Conservation (phyloP, 2,797 vertebrate genomes). For the Rhadinocentrus ornatus region DNA sequence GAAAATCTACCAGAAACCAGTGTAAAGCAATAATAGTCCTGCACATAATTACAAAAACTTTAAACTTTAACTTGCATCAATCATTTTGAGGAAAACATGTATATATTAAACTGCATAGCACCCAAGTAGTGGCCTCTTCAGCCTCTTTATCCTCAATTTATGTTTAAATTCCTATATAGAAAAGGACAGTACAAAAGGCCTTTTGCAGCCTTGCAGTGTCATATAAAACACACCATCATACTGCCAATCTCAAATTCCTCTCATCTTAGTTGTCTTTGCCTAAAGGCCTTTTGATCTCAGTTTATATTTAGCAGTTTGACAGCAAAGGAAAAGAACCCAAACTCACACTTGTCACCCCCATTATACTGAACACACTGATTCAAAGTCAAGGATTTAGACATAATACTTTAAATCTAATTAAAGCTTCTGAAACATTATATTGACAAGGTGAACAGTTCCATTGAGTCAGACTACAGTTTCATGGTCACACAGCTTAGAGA, state of each 20-base stretch:
- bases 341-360: constrained; percentile 22
- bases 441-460: constrained; percentile 30
- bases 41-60: background rate
- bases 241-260: constrained; percentile 16
- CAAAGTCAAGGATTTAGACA: constrained; percentile 29
- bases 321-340: constrained; percentile 14
- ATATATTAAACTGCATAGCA: background rate
- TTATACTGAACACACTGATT: constrained; percentile 18
- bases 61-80: too few species aligned
- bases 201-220: background rate
- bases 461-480: constrained; percentile 6
- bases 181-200: constrained; percentile 1
- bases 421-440: constrained; percentile 24
- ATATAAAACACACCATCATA: background rate
- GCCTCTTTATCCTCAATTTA: background rate
- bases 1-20: background rate
- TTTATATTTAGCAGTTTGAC: background rate
- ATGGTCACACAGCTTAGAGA: background rate
- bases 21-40: background rate
- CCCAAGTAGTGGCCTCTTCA: background rate
- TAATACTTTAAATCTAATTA: constrained; percentile 11
- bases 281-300: constrained; percentile 23
- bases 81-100: too few species aligned
- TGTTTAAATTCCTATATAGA: background rate
- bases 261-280: constrained; percentile 23